Conservation (phyloP, 1,140 invertebrate species). For the Phocides pigmalion region DNA sequence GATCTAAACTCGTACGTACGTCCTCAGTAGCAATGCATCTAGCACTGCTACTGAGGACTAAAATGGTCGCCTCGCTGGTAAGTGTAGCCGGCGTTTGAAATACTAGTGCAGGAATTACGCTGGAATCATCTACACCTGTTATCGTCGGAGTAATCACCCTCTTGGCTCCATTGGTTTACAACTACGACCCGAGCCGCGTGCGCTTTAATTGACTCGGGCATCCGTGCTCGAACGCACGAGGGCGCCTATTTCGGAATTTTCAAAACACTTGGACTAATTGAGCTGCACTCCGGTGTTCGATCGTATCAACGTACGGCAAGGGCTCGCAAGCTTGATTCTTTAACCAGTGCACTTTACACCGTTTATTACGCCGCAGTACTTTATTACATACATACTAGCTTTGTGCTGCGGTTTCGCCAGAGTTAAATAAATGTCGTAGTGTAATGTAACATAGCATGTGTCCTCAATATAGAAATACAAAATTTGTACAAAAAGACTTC, state of each 20-base stretch:
- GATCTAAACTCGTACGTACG: too few relatives aligned
- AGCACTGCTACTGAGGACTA: too few relatives aligned
- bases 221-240: not conserved
- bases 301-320: not conserved
- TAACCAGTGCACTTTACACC: not conserved
- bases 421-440: too few relatives aligned
- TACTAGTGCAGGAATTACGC: not conserved
- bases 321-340: not conserved
- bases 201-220: not conserved
- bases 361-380: not conserved
- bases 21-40: too few relatives aligned
- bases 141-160: not conserved
- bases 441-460: too few relatives aligned
- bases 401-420: too few relatives aligned
- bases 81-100: too few relatives aligned
- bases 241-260: constrained; percentile 7
- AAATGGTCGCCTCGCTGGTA: too few relatives aligned
- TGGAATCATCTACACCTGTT: not conserved
- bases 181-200: not conserved
- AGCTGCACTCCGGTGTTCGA: not conserved
- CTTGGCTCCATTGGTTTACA: not conserved
- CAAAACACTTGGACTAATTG: constrained; percentile 19
- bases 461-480: too few relatives aligned
- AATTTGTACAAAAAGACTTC: too few relatives aligned
- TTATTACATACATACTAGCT: too few relatives aligned